A percentile compares a stretch with the other conserved stretches of the same genome.
Conservation (phyloP, 2,797 vertebrate genomes). For the Acanthurus tractus region DNA sequence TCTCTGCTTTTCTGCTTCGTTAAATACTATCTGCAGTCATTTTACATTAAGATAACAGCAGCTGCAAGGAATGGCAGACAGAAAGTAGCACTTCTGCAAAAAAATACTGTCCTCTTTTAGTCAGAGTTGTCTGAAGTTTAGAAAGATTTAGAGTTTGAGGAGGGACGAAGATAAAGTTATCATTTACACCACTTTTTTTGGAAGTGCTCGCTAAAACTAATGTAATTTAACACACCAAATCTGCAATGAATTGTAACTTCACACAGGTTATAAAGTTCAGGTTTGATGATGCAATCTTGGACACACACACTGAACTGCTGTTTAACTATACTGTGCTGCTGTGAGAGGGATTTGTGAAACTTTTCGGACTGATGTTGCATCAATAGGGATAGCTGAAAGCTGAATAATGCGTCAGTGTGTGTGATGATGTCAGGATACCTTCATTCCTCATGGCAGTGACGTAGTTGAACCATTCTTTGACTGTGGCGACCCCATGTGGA, state of each 20-base stretch:
- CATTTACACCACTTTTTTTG: background rate
- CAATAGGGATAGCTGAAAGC: background rate
- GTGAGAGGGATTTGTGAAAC: background rate
- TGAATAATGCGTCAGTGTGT: too few relatives aligned
- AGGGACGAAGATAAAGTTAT: background rate
- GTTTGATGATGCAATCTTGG: background rate
- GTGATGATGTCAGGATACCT: conserved; percentile 81
- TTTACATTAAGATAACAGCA: conserved; percentile 56
- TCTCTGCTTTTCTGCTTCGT: conserved; percentile 11
- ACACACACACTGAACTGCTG: background rate
- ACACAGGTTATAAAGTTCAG: background rate
- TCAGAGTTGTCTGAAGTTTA: conserved; percentile 10
- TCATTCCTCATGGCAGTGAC: conserved; percentile 98
- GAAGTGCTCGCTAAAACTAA: background rate
- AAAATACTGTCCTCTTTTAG: conserved; percentile 8
- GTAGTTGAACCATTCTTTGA: conserved; percentile 99
- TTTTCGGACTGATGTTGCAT: background rate
- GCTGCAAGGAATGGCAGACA: background rate
- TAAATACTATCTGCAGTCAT: conserved; percentile 41
- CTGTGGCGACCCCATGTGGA: conserved; percentile 96
- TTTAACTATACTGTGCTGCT: background rate
- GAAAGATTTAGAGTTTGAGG: conserved; percentile 13
- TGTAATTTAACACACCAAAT: background rate
- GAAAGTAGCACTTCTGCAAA: background rate
- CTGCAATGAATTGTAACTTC: too few relatives aligned